Evolutionary conservation across 2,113 vertebrate genomes (phyloP), one percentile per base, ranked within the genome.

Genomic region (Hydropotes inermis): DNA sequence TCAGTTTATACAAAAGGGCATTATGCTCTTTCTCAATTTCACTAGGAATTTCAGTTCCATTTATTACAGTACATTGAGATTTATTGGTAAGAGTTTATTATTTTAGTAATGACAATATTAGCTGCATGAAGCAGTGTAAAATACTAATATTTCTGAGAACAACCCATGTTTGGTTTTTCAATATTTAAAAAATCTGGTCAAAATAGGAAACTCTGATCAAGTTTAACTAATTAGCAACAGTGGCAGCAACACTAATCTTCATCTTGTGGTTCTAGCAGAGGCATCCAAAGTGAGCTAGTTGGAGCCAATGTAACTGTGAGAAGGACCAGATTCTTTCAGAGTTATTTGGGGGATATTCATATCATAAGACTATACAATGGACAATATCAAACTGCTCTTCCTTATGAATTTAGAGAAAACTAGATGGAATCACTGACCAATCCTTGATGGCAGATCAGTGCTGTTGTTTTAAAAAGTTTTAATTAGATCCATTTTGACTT

Each of bases 81-180:
- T 87, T 86, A 81, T 60, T 92, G 50, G 33, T 50, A 90, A 82
- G 74, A 86, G 76, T 87, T 88, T 45, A 64, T 90, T 88, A 47
- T 14, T 89, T 55, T 83, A 88, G 17, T 70, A 86, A 83, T 79
- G 64, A 14, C 17, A 87, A 45, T 96, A 94, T 54, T 70, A 60
- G 82, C 91, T 92, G 7, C 55, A 87, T 28, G 17, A 91, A 60
- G 33, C 36, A 87, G 47, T 67, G 6, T 39, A 84, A 79, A 58
- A 39, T 76, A 64, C 52, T 86, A 87, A 17, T 28, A 76, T n/a
- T 88, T 84, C n/a, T 74, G 60, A 97, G 57, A 95, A 97, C 86
- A 94, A 39, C 15, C 78, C 13, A n/a, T 0, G 3, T 36, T 45
- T 52, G 33, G 7, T 19, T 94, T 79, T 95, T 6, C 17, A 86